Conservation (phyloP, 1,140 invertebrate genomes). For the Ctenoplectra terminalis region DNA sequence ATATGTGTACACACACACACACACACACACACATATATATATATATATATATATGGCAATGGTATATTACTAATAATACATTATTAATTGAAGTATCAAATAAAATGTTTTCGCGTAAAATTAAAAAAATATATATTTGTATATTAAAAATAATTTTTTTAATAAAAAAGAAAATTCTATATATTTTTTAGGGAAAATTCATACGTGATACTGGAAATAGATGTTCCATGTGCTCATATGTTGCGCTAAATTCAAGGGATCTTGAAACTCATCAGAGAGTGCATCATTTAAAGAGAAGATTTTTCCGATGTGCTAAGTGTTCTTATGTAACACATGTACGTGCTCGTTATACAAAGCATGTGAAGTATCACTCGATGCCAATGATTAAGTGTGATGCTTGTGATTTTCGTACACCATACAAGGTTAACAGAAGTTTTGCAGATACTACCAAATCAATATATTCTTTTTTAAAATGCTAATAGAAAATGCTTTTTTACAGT, state of each 20-base stretch:
- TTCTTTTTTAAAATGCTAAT: not conserved
- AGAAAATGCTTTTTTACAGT: slow-evolving; percentile 77
- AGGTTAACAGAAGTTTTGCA: slow-evolving; percentile 75
- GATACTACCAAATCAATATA: not conserved
- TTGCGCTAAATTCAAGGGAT: slow-evolving; percentile 67
- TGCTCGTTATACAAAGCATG: slow-evolving; percentile 94
- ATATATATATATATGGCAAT: not conserved
- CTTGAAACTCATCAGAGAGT: slow-evolving; percentile 78
- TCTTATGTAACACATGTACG: slow-evolving; percentile 95
- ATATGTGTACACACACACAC: too few relatives aligned
- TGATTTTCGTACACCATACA: slow-evolving; percentile 96
- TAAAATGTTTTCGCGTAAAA: not conserved
- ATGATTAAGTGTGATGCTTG: slow-evolving; percentile 97
- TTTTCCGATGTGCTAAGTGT: slow-evolving; percentile 94
- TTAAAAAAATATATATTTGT: not conserved
- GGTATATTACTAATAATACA: not conserved
- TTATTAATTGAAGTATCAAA: not conserved
- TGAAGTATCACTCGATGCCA: slow-evolving; percentile 96
- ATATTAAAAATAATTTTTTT: not conserved
- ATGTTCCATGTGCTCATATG: slow-evolving; percentile 63
- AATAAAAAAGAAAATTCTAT: not conserved
- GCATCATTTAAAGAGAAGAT: slow-evolving; percentile 84
- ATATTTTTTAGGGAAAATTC: slow-evolving; percentile 42
- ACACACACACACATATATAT: too few relatives aligned
- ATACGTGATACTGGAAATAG: slow-evolving; percentile 46